Evolutionary conservation across 53 echinoderm and acorn worm genomes (phyloP).

Genomic region (Henricia sp.): DNA sequence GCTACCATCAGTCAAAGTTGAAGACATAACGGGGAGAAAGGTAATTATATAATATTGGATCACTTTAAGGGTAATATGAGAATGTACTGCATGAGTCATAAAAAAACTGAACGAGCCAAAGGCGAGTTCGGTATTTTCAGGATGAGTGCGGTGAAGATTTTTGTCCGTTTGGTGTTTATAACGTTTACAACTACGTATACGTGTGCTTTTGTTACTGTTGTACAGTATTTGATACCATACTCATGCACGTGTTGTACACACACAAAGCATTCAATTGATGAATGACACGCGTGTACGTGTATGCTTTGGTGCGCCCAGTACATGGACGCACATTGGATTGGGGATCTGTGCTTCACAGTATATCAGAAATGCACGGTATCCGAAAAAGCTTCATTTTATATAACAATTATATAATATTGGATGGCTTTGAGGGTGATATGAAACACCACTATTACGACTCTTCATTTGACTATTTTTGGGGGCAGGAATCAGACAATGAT

Average conservation of each 20-base stretch:
- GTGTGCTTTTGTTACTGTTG: no score
- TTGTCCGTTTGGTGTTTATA: no score
- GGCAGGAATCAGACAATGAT: conserved; percentile 1
- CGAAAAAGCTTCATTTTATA: background rate
- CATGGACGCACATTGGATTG: background rate
- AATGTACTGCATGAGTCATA: background rate
- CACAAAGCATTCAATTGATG: no score
- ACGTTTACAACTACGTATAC: no score
- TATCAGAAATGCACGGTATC: no score
- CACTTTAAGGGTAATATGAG: background rate
- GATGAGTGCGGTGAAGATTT: no score
- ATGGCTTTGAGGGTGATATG: background rate
- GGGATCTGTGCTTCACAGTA: background rate
- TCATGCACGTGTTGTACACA: no score
- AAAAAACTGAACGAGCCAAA: no score
- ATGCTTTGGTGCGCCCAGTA: background rate
- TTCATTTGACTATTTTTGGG: background rate
- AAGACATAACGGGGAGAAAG: background rate
- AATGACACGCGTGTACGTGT: background rate
- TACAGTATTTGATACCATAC: background rate
- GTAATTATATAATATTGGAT: background rate
- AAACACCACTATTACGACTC: background rate
- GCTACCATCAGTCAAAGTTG: background rate
- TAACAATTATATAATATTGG: background rate
- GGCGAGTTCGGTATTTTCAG: no score